Base-by-base conservation (phyloP, 2,113 vertebrate species). In the Hippocampus mohnikei region DNA sequence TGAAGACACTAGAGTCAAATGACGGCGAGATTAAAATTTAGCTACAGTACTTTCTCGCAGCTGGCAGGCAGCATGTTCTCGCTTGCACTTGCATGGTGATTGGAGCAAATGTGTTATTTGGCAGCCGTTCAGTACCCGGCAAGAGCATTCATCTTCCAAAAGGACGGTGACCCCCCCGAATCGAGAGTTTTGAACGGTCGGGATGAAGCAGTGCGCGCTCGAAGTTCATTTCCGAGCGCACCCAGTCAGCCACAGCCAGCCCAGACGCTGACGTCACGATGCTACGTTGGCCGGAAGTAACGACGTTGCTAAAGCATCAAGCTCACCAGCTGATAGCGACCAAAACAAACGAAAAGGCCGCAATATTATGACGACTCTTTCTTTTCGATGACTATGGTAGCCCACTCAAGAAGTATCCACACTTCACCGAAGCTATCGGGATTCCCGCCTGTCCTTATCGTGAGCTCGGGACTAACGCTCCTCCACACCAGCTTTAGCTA, bases 251-350 rank as follows among this genome's bases (percentile, higher is more conserved):
- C 4, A 16, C 46, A 18, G 16, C 1, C 16, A 67, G 29, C 52
- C 41, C 16, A 59, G 68, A 69, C 71, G 16, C 10, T 83, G 81
- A 85, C 74, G 85, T 85, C 68, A 87, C 48, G 23, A 7, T 81
- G 85, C 88, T 89, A 93, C 93, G 93, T 93, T 91, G 88, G 92
- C 56, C 78, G 91, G 91, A 92, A 93, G 87, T 84, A 44, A 67
- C n/a, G 23, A 66, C 40, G 53, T 76, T 33, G 81, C 87, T 91
- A 83, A 80, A 23, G 74, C 81, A 84, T 79, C 29, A 13, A 41
- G 52, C 27, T 76, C 74, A 59, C 76, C 79, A 71, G 82, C 73
- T 69, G 72, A 81, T 71, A 78, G 44, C 79, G 77, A 90, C 80
- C 88, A 89, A 89, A 91, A 92, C 89, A 92, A 88, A 88, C 70